Conservation (phyloP, 1,140 invertebrate genomes). For the Uloborus diversus region DNA sequence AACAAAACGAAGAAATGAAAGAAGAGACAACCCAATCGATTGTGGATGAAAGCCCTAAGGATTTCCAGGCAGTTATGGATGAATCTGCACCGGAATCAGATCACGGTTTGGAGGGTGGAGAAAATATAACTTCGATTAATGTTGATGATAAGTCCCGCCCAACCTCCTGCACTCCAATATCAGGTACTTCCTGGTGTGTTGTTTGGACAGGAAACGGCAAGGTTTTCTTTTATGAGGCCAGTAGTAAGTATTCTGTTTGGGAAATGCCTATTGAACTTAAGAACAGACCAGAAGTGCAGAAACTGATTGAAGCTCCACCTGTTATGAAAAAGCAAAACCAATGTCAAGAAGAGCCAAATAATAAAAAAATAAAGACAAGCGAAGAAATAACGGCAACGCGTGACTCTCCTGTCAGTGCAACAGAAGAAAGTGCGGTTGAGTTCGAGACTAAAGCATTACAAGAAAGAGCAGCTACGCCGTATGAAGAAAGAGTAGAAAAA, state of each 20-base stretch:
- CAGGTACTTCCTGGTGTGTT: conserved; percentile 96
- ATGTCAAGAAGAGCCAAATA: conserved; percentile 62
- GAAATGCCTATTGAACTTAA: conserved; percentile 91
- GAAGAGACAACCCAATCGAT: not conserved
- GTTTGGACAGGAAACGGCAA: conserved; percentile 97
- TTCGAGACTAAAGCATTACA: not conserved
- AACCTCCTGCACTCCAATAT: conserved; percentile 92
- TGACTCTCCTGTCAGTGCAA: too few relatives aligned
- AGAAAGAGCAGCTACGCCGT: conserved; percentile 69
- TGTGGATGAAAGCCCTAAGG: not conserved
- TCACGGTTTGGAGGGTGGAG: conserved; percentile 59
- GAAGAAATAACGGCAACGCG: not conserved
- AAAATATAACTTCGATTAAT: conserved; percentile 65
- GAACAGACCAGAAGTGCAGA: conserved; percentile 87
- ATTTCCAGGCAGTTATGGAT: not conserved
- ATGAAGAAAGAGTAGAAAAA: conserved; percentile 92
- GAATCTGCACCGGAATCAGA: not conserved
- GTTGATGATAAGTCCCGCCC: conserved; percentile 83
- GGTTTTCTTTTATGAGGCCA: conserved; percentile 88
- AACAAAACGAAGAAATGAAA: not conserved
- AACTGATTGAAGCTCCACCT: conserved; percentile 83
- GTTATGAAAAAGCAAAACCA: too few relatives aligned
- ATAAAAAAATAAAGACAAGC: conserved; percentile 58
- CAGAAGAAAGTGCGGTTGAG: too few relatives aligned
- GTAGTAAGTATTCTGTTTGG: conserved; percentile 94